Percentiles rank a stretch among this genome's conserved stretches.
These are phyloP conservation scores for Syrphus vitripennis DNA, from an alignment of 2,888 invertebrate species.

Conservation along the genomic window DNA sequence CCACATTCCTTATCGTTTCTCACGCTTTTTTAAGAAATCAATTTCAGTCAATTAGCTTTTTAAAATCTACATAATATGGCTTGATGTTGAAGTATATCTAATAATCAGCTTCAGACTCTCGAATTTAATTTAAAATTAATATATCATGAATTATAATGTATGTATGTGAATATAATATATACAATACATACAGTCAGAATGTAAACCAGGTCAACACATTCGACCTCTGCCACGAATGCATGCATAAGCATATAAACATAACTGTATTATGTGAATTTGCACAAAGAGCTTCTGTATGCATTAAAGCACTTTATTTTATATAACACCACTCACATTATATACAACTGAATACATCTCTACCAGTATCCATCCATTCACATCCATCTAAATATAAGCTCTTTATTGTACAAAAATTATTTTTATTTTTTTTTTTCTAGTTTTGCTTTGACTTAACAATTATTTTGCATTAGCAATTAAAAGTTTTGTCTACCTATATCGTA, in stretches of 20 bases:
- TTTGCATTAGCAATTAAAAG: constrained; percentile 56
- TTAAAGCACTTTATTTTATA: not conserved
- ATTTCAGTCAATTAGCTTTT: constrained; percentile 24
- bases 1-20: not conserved
- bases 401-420: constrained; percentile 1
- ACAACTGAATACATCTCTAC: not conserved
- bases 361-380: not conserved
- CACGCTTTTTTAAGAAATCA: constrained; percentile 11
- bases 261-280: not conserved
- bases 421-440: not conserved
- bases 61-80: too few relatives aligned
- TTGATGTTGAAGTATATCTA: not conserved
- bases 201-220: constrained; percentile 61
- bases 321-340: not conserved
- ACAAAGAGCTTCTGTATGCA: constrained; percentile 14
- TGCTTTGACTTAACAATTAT: constrained; percentile 33
- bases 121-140: constrained; percentile 38
- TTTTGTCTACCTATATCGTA: not conserved
- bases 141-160: not conserved
- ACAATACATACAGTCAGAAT: constrained; percentile 18
- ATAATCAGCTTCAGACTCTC: constrained; percentile 19
- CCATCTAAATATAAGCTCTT: not conserved
- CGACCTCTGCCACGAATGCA: constrained; percentile 56
- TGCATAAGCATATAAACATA: not conserved
- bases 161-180: not conserved